Percentiles rank a stretch among this genome's conserved stretches.
Conservation (phyloP, 2,113 vertebrate genomes). For the Brachyhypopomus occidentalis region DNA sequence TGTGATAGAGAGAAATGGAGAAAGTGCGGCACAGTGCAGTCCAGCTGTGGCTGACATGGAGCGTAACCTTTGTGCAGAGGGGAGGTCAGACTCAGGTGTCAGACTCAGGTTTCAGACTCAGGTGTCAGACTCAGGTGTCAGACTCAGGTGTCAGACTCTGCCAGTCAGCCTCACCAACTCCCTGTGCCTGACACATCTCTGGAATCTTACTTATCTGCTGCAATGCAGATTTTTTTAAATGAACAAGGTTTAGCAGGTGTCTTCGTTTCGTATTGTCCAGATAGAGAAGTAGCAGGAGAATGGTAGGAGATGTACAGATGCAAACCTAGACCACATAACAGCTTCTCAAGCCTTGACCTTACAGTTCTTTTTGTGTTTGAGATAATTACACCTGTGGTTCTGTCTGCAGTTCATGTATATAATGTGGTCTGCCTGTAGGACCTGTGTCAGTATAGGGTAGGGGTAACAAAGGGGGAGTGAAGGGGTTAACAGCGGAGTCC, state of each 20-base stretch:
- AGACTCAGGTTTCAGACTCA: constrained; percentile 24
- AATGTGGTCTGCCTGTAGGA: background rate
- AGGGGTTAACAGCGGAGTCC: background rate
- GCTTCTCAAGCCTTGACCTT: background rate
- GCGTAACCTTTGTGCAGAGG: constrained; percentile 47
- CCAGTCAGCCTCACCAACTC: constrained; percentile 46
- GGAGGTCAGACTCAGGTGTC: constrained; percentile 41
- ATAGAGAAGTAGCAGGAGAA: background rate
- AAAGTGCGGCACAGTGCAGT: constrained; percentile 29
- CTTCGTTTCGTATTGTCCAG: background rate
- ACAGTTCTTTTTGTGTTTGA: background rate
- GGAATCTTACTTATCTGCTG: constrained; percentile 47
- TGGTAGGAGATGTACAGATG: background rate
- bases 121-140: constrained; percentile 34
- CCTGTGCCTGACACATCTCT: constrained; percentile 37
- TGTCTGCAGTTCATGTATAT: too few species aligned
- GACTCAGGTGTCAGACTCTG: constrained; percentile 51
- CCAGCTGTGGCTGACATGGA: constrained; percentile 53
- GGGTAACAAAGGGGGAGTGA: background rate
- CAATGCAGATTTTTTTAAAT: constrained; percentile 52
- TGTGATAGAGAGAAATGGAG: constrained; percentile 12
- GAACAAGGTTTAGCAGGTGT: constrained; percentile 42
- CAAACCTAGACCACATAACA: background rate
- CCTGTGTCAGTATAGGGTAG: background rate
- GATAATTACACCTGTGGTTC: background rate